Conservation (phyloP, 2,888 invertebrate species). For the Xylota sylvarum region DNA sequence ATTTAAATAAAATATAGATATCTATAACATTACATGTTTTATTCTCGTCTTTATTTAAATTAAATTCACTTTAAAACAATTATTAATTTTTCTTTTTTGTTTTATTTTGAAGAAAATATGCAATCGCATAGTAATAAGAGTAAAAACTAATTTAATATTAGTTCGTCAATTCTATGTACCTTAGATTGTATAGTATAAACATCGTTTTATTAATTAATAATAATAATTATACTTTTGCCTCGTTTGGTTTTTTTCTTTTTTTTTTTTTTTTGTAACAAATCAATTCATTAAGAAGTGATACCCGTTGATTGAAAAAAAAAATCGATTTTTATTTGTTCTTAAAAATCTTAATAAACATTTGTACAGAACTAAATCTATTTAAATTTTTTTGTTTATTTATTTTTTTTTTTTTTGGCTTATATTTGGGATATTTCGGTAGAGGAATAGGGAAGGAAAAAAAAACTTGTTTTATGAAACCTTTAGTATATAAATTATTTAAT, state of each 20-base stretch:
- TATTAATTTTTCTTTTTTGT: slow-evolving; percentile 15
- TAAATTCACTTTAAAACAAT: slow-evolving; percentile 43
- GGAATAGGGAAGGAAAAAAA: background rate
- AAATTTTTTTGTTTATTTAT: background rate
- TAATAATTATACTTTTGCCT: slow-evolving; percentile 40
- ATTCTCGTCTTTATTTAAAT: slow-evolving; percentile 52
- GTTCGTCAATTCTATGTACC: slow-evolving; percentile 55
- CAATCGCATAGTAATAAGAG: slow-evolving; percentile 54
- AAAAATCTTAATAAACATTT: slow-evolving; percentile 18
- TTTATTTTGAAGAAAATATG: slow-evolving; percentile 45
- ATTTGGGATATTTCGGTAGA: slow-evolving; percentile 14
- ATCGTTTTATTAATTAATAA: slow-evolving; percentile 45
- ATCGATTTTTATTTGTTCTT: slow-evolving; percentile 5
- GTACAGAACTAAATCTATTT: slow-evolving; percentile 42
- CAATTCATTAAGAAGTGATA: slow-evolving; percentile 1
- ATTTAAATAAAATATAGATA: slow-evolving; percentile 59
- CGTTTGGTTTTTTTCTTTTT: slow-evolving; percentile 22
- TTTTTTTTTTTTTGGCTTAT: slow-evolving; percentile 35
- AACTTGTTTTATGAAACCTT: slow-evolving; percentile 51
- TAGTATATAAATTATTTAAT: slow-evolving; percentile 1
- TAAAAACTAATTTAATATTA: slow-evolving; percentile 65
- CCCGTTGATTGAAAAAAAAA: background rate
- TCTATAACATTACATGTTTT: slow-evolving; percentile 37
- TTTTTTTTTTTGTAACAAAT: slow-evolving; percentile 17
- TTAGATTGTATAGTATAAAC: slow-evolving; percentile 47